phyloP scores from a whole-genome alignment of 2,888 invertebrate genomes.

The Metallyticus violacea region DNA sequence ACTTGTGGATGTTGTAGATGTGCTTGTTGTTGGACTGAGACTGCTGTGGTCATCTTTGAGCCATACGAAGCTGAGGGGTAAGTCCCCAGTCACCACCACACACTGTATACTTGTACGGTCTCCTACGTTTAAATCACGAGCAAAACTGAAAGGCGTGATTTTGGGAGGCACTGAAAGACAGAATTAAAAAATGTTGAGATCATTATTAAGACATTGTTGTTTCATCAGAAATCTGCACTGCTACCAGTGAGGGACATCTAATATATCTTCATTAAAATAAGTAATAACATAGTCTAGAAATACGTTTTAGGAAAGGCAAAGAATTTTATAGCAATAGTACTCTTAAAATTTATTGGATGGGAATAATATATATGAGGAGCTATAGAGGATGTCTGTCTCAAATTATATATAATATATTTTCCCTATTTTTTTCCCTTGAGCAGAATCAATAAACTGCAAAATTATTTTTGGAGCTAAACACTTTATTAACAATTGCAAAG shows the following conservation, averaged over 20 bases:
- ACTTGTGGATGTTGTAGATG: constrained; percentile 22
- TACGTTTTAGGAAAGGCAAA: neutral
- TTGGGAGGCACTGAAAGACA: constrained; percentile 58
- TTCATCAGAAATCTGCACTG: neutral
- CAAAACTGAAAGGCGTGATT: constrained; percentile 64
- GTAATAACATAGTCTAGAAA: neutral
- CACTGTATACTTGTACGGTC: constrained; percentile 60
- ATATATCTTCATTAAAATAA: neutral
- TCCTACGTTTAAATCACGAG: constrained; percentile 59
- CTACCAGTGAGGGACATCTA: neutral
- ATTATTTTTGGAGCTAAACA: no score
- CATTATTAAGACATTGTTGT: neutral
- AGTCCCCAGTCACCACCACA: constrained; percentile 60
- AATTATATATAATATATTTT: no score
- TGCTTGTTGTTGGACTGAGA: constrained; percentile 27
- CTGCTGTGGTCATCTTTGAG: constrained; percentile 51
- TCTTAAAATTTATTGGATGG: neutral
- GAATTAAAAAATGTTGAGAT: constrained; percentile 30
- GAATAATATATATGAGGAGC: neutral
- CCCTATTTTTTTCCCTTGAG: no score
- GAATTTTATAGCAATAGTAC: neutral
- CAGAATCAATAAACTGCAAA: no score
- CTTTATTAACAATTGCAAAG: no score
- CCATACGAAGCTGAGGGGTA: constrained; percentile 63
- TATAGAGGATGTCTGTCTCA: no score